Percentiles rank a stretch among this genome's conserved stretches.
phyloP scores from a whole-genome alignment of 1,140 invertebrate species.

The Pentalonia nigronervosa region DNA sequence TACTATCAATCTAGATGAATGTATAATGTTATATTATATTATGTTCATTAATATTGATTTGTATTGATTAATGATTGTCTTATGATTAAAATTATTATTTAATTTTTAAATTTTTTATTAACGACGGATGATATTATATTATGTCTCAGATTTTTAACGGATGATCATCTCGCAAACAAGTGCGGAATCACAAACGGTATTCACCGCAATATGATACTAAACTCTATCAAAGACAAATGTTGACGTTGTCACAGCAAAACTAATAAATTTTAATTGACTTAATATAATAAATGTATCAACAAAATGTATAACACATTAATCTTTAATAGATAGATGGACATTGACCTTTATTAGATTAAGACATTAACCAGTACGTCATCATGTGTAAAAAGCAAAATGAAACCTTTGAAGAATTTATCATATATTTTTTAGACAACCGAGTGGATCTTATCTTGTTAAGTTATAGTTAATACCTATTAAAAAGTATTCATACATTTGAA shows the following conservation, averaged over 20 bases:
- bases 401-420: too few species aligned
- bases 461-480: too few species aligned
- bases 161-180: slow-evolving; percentile 88
- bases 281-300: neutral
- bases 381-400: too few species aligned
- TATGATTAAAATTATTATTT: neutral
- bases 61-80: neutral
- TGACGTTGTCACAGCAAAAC: neutral
- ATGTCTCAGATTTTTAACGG: slow-evolving; percentile 72
- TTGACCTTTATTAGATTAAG: too few species aligned
- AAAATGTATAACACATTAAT: too few species aligned
- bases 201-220: slow-evolving; percentile 87
- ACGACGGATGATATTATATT: neutral
- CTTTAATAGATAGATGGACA: too few species aligned
- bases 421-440: too few species aligned
- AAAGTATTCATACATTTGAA: too few species aligned
- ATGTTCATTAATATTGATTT: neutral
- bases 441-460: too few species aligned
- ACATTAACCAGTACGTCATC: too few species aligned
- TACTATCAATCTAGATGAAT: neutral
- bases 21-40: neutral
- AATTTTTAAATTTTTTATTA: neutral
- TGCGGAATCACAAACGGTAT: slow-evolving; percentile 94
- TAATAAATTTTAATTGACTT: neutral
- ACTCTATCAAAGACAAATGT: slow-evolving; percentile 80